Evolutionary conservation across 2,797 vertebrate species (phyloP).

Genomic region (Myotis myotis): DNA sequence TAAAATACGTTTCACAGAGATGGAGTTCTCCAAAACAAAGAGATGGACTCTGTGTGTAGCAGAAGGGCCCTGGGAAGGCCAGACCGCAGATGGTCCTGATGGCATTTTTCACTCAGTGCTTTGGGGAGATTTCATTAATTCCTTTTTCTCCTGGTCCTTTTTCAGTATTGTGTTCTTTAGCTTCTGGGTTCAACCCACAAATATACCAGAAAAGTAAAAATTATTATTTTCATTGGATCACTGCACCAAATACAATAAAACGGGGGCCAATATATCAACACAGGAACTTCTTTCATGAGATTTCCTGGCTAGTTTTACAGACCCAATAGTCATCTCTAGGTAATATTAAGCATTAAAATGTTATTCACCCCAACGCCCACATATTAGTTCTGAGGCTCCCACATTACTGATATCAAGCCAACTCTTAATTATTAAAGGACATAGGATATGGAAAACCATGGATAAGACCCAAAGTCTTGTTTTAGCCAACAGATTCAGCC

Average conservation of each 20-base stretch:
- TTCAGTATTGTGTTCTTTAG: conserved; percentile 28
- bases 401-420: conserved; percentile 48
- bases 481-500: conserved; percentile 16
- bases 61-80: neutral
- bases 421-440: conserved; percentile 57
- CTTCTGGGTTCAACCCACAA: conserved; percentile 50
- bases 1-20: neutral
- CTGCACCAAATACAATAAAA: conserved; percentile 59
- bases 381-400: conserved; percentile 34
- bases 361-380: conserved; percentile 44
- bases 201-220: conserved; percentile 67
- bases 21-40: neutral
- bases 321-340: conserved; percentile 29
- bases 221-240: conserved; percentile 68
- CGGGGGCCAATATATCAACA: conserved; percentile 49
- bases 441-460: neutral
- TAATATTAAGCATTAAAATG: conserved; percentile 44
- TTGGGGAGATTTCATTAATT: neutral
- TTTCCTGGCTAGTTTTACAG: conserved; percentile 36
- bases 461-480: conserved; percentile 13
- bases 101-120: neutral
- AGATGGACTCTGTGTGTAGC: neutral
- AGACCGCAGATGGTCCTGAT: neutral
- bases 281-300: conserved; percentile 35
- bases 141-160: conserved; percentile 20